Percentiles rank a stretch among this genome's conserved stretches.
Evolutionary conservation across 30 jellyfish, hydroid and myxozoan genomes (phyloP).

Genomic region (Turritopsis dohrnii): DNA sequence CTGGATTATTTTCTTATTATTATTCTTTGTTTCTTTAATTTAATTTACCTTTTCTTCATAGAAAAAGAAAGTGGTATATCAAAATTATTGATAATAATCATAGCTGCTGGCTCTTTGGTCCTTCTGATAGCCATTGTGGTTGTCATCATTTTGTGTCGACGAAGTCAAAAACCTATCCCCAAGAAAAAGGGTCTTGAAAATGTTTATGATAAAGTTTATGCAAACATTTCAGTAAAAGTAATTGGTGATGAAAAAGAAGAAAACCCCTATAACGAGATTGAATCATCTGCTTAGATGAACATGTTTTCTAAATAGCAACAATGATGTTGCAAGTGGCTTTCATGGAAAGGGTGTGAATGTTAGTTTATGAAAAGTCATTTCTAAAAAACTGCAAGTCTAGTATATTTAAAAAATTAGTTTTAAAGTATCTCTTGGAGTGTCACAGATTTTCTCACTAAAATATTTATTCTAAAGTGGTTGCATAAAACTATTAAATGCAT

Average conservation of each 20-base stretch:
- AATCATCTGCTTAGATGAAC: neutral
- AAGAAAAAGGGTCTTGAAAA: neutral
- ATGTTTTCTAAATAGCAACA: too few species aligned
- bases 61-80: neutral
- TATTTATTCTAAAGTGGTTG: too few species aligned
- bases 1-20: neutral
- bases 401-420: too few species aligned
- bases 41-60: neutral
- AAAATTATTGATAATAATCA: neutral
- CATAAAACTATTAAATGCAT: neutral
- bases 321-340: too few species aligned
- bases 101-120: neutral
- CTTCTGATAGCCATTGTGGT: neutral
- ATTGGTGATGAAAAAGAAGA: neutral
- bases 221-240: neutral
- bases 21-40: neutral
- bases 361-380: neutral
- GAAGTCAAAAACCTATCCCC: neutral
- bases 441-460: neutral
- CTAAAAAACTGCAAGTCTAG: too few species aligned
- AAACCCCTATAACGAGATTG: neutral
- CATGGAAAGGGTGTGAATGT: neutral
- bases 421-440: neutral
- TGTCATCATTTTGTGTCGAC: neutral
- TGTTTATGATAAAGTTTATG: neutral